Evolutionary conservation across 2,113 vertebrate genomes (phyloP).

Genomic region (Campylomormyrus numenius): DNA sequence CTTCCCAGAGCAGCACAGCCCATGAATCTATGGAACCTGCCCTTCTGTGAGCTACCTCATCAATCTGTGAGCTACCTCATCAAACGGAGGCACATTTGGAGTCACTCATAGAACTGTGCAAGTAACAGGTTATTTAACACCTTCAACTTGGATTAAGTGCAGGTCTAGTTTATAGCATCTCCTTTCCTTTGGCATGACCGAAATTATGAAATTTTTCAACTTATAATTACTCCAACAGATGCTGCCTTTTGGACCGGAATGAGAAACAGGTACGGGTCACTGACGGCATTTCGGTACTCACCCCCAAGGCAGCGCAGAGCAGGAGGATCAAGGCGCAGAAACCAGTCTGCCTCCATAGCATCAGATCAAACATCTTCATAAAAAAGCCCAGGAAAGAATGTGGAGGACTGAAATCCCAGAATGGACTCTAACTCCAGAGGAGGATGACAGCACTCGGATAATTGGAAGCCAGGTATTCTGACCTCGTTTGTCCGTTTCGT

Average conservation of each 20-base stretch:
- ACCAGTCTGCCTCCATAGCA: constrained; percentile 13
- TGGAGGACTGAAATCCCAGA: not conserved
- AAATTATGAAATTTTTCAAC: not conserved
- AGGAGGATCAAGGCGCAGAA: constrained; percentile 27
- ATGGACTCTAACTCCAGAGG: not conserved
- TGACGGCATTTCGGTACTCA: constrained; percentile 13
- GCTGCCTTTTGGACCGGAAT: not conserved
- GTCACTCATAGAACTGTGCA: not conserved
- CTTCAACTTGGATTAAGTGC: not conserved
- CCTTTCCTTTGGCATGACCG: not conserved
- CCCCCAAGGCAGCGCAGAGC: constrained; percentile 30
- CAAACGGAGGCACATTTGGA: not conserved
- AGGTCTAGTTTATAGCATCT: not conserved
- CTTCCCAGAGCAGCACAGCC: not conserved
- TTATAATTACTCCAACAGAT: not conserved
- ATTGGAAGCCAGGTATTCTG: not conserved
- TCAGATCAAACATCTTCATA: constrained; percentile 21
- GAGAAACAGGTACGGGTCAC: not conserved
- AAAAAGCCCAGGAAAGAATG: not conserved
- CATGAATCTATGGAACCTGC: not conserved
- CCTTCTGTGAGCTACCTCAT: not conserved
- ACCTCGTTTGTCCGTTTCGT: not conserved
- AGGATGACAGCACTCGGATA: not conserved
- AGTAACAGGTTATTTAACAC: not conserved
- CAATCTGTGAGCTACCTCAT: not conserved